Conservation (phyloP, 1,140 invertebrate genomes). For the Nomia melanderi region DNA sequence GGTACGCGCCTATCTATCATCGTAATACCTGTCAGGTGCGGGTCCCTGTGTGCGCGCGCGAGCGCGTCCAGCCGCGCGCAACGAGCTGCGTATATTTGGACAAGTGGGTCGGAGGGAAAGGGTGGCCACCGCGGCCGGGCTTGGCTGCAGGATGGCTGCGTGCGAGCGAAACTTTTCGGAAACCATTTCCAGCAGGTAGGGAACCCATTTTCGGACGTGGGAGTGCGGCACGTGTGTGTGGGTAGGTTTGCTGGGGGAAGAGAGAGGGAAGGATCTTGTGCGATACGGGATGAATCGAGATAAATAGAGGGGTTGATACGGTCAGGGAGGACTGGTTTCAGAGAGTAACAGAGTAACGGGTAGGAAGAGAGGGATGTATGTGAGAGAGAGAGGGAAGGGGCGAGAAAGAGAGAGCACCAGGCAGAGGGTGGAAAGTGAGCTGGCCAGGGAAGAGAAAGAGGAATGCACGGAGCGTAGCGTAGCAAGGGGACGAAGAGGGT, state of each 20-base stretch:
- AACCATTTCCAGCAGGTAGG: conserved; percentile 56
- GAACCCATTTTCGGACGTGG: conserved; percentile 55
- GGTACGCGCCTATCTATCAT: conserved; percentile 69
- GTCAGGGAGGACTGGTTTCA: background rate
- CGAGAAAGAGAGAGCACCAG: background rate
- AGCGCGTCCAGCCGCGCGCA: background rate
- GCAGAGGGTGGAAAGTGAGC: conserved; percentile 23
- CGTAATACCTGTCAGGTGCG: conserved; percentile 61
- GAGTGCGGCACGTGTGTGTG: too few relatives aligned
- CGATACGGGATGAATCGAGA: conserved; percentile 14
- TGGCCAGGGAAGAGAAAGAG: conserved; percentile 11
- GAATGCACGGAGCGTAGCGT: conserved; percentile 15
- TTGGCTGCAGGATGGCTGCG: conserved; percentile 6
- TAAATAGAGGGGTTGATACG: conserved; percentile 5
- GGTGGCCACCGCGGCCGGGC: background rate
- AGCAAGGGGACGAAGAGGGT: conserved; percentile 30
- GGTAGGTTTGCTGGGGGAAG: too few relatives aligned
- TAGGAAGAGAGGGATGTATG: background rate
- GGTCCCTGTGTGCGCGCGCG: conserved; percentile 11
- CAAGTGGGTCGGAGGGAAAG: background rate
- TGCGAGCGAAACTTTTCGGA: conserved; percentile 62
- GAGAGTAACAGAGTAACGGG: too few relatives aligned
- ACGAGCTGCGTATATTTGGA: background rate
- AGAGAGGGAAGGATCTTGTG: background rate
- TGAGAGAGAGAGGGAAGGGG: too few relatives aligned